Evolutionary conservation across 2,113 vertebrate genomes (phyloP).

Genomic region (Morone chrysops): DNA sequence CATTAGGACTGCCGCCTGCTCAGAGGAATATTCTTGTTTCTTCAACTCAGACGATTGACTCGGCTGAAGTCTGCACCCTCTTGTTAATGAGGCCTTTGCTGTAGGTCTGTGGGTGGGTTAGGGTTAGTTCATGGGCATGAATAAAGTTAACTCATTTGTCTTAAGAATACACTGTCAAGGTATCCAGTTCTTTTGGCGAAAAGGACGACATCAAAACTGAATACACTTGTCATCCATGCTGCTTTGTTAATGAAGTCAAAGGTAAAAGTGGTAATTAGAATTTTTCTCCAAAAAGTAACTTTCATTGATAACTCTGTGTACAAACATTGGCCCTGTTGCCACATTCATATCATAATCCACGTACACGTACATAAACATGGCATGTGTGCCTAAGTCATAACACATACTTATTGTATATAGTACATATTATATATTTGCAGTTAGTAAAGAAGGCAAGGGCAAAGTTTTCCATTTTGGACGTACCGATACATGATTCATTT

Average conservation of each 20-base stretch:
- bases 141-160: conserved; percentile 37
- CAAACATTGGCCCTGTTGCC: not conserved
- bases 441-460: not conserved
- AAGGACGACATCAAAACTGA: conserved; percentile 22
- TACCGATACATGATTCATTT: too few relatives aligned
- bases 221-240: not conserved
- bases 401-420: too few relatives aligned
- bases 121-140: conserved; percentile 39
- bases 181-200: not conserved
- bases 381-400: too few relatives aligned
- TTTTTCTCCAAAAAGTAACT: not conserved
- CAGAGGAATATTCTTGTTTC: conserved; percentile 55
- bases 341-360: not conserved
- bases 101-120: conserved; percentile 40
- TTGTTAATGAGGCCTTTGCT: conserved; percentile 61
- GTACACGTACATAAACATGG: too few relatives aligned
- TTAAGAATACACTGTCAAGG: conserved; percentile 18
- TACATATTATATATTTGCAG: not conserved
- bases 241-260: not conserved
- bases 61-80: conserved; percentile 35
- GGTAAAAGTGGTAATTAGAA: not conserved
- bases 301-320: not conserved
- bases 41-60: conserved; percentile 53
- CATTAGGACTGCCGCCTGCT: conserved; percentile 72
- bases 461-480: not conserved